A percentile compares a stretch with the other conserved stretches of the same genome.
Evolutionary conservation across 2,797 vertebrate genomes (phyloP).

Genomic region (Momotus momota): DNA sequence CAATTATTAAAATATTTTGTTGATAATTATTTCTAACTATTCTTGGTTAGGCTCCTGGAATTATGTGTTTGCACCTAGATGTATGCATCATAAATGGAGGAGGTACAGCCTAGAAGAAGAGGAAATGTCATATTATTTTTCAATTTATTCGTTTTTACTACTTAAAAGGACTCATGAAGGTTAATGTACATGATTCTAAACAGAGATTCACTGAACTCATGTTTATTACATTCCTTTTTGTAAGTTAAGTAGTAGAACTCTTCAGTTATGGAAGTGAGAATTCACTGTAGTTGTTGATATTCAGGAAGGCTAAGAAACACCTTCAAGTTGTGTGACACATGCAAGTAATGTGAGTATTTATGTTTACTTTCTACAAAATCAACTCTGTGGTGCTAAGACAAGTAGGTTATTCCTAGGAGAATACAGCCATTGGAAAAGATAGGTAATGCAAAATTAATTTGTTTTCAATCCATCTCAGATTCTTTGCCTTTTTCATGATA

Average conservation of each 20-base stretch:
- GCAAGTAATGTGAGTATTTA: not conserved
- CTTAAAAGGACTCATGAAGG: not conserved
- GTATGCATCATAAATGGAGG: not conserved
- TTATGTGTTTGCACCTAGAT: not conserved
- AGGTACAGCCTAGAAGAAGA: not conserved
- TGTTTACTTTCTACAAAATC: constrained; percentile 6
- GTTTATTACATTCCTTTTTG: not conserved
- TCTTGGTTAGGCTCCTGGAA: not conserved
- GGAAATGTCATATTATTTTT: not conserved
- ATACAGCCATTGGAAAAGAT: not conserved
- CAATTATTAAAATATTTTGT: constrained; percentile 25
- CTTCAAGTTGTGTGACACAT: not conserved
- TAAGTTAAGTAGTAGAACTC: not conserved
- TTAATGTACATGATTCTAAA: not conserved
- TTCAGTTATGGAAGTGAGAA: not conserved
- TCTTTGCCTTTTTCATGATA: not conserved
- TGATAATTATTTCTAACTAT: constrained; percentile 11
- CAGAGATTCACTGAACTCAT: not conserved
- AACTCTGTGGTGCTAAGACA: not conserved
- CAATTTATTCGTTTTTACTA: not conserved
- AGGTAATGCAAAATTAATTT: not conserved
- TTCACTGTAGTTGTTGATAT: not conserved
- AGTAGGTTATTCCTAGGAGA: not conserved
- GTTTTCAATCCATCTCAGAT: not conserved
- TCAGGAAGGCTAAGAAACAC: not conserved